These are phyloP conservation scores for Ennomos quercinarius DNA, from an alignment of 2,888 invertebrate genomes.

Conservation along the genomic window DNA sequence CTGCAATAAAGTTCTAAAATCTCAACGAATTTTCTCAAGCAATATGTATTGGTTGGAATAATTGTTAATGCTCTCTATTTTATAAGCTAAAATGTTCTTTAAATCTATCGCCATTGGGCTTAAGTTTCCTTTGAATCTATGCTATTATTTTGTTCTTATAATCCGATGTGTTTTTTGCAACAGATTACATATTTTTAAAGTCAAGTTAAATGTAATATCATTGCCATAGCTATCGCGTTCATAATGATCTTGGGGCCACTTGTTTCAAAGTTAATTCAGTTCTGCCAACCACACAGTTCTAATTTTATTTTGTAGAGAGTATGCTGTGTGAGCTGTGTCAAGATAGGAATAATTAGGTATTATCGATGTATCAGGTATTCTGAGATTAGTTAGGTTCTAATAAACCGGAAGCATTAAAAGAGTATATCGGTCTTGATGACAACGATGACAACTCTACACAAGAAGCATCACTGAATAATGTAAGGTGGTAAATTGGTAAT, in stretches of 20 bases:
- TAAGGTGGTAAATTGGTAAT: no score
- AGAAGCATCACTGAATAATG: no score
- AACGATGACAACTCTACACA: no score
- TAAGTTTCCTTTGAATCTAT: no score
- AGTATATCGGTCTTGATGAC: no score
- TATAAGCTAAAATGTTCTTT: constrained; percentile 47
- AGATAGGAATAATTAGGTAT: no score
- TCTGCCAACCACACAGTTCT: constrained; percentile 37
- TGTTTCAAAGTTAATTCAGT: constrained; percentile 38
- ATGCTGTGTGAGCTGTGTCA: background rate
- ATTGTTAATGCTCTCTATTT: constrained; percentile 52
- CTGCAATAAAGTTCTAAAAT: constrained; percentile 47
- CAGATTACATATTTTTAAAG: background rate
- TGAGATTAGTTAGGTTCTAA: no score
- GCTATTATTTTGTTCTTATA: no score
- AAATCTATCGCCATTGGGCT: background rate
- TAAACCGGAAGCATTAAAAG: no score
- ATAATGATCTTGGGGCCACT: constrained; percentile 46
- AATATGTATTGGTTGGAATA: constrained; percentile 60
- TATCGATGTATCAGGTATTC: no score
- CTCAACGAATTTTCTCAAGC: constrained; percentile 77
- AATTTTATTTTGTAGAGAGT: constrained; percentile 8
- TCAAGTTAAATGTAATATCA: constrained; percentile 6
- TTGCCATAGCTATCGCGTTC: constrained; percentile 17
- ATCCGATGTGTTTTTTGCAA: background rate